Conservation (phyloP, 2,113 vertebrate species). For the Origma solitaria region DNA sequence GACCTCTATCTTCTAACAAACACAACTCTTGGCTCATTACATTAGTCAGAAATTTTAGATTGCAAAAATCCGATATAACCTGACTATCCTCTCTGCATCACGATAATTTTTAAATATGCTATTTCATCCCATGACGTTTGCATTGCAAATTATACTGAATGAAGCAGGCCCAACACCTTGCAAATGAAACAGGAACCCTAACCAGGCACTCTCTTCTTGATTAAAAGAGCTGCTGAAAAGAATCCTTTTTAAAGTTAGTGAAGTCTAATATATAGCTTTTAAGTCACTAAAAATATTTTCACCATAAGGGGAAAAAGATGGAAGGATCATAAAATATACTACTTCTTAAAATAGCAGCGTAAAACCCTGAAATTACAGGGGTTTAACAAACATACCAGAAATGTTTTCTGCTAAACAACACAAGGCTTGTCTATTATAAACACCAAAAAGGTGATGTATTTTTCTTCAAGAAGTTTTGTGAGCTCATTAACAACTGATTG, state of each 20-base stretch:
- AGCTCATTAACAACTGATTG: background rate
- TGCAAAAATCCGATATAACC: conserved; percentile 46
- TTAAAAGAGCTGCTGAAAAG: background rate
- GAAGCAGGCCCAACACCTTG: background rate
- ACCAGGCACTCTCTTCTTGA: background rate
- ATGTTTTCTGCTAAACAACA: background rate
- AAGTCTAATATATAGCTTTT: background rate
- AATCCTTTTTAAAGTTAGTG: background rate
- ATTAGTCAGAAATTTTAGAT: conserved; percentile 63
- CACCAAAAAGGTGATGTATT: background rate
- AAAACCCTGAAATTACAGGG: background rate
- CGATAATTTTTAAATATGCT: conserved; percentile 51
- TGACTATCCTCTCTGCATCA: background rate
- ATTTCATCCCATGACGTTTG: conserved; percentile 56
- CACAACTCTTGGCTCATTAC: conserved; percentile 28
- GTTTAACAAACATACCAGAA: background rate
- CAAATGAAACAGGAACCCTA: background rate
- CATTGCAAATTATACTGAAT: background rate
- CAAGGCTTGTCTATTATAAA: background rate
- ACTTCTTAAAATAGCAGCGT: background rate
- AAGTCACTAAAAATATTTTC: conserved; percentile 1
- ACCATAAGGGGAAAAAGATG: background rate
- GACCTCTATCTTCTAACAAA: conserved; percentile 84
- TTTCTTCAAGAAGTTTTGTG: background rate
- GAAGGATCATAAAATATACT: background rate